phyloP scores from a whole-genome alignment of 2,888 invertebrate genomes.

The Sinohyriopsis cumingii region DNA sequence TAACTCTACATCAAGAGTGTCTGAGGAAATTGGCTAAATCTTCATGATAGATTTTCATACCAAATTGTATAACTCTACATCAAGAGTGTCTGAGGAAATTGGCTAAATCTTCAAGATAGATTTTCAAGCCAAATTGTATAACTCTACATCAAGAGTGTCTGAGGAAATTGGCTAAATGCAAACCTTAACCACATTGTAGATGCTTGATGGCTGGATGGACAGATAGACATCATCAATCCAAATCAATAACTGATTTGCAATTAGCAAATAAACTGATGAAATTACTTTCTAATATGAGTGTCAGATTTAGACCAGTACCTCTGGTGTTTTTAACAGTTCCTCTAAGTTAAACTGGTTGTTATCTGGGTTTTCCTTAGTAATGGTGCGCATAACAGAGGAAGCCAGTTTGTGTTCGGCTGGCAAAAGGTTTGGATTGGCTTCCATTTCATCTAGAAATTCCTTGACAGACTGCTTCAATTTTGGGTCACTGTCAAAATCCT shows the following conservation, averaged over 20 bases:
- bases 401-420: constrained; percentile 93
- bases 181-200: background rate
- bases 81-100: too few species aligned
- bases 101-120: too few species aligned
- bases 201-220: background rate
- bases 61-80: too few species aligned
- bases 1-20: too few species aligned
- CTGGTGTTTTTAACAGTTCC: constrained; percentile 80
- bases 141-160: too few species aligned
- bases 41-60: too few species aligned
- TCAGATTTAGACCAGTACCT: constrained; percentile 69
- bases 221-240: background rate
- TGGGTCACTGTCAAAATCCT: constrained; percentile 85
- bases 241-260: background rate
- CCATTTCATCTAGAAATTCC: constrained; percentile 90
- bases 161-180: too few species aligned
- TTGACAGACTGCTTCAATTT: constrained; percentile 84
- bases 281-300: background rate
- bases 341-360: constrained; percentile 79
- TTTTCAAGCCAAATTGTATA: too few species aligned
- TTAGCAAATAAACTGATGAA: background rate
- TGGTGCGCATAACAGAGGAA: constrained; percentile 83
- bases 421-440: constrained; percentile 83
- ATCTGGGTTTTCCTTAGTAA: constrained; percentile 82
- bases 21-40: too few species aligned